Conservation (phyloP, 2,797 vertebrate genomes). For the Eutrigla gurnardus region DNA sequence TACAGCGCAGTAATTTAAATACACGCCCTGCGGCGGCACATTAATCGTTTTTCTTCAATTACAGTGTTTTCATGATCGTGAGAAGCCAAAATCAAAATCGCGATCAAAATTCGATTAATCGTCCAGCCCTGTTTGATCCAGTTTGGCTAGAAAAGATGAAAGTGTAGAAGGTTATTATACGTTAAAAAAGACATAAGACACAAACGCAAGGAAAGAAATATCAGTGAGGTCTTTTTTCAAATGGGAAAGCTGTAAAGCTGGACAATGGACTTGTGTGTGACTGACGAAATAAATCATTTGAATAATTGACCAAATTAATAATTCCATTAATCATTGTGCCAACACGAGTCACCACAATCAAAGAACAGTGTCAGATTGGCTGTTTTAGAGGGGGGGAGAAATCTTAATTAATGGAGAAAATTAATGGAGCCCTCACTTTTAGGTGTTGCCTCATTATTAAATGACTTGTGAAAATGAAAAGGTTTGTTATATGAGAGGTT, state of each 20-base stretch:
- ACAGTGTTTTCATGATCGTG: too few species aligned
- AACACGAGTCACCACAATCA: constrained; percentile 42
- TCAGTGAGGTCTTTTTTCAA: neutral
- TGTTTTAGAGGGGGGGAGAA: constrained; percentile 34
- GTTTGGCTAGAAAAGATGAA: neutral
- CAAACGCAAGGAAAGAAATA: neutral
- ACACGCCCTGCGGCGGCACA: too few species aligned
- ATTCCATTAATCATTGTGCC: constrained; percentile 39
- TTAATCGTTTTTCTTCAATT: too few species aligned
- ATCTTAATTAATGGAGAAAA: constrained; percentile 21
- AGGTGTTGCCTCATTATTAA: constrained; percentile 38
- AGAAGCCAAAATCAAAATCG: too few species aligned
- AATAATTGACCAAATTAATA: constrained; percentile 54
- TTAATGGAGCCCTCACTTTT: constrained; percentile 42
- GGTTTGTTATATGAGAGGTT: neutral
- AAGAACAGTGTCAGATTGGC: constrained; percentile 33
- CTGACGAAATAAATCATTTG: constrained; percentile 37
- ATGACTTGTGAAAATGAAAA: constrained; percentile 39
- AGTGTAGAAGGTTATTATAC: neutral
- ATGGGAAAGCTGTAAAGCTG: neutral
- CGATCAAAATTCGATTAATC: too few species aligned
- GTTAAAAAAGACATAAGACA: neutral
- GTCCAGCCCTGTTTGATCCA: too few species aligned
- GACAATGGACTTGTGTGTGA: constrained; percentile 20
- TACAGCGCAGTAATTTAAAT: too few species aligned